Evolutionary conservation across 2,113 vertebrate genomes (phyloP).

Genomic region (Euleptes europaea): DNA sequence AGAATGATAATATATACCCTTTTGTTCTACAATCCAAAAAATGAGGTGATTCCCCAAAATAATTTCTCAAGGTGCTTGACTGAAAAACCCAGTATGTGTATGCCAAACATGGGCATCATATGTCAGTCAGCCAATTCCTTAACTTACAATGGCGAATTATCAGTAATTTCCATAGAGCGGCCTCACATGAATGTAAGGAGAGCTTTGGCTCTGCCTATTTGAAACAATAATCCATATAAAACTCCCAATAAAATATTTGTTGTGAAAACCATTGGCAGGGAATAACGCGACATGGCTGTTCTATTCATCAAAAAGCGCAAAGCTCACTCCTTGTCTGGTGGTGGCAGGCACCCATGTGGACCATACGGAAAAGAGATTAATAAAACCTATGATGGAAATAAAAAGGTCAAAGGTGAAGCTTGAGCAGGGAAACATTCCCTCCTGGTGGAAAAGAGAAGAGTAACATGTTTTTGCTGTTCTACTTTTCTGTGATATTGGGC

Average conservation of each 20-base stretch:
- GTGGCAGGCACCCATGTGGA: constrained; percentile 56
- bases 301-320: constrained; percentile 52
- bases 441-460: constrained; percentile 67
- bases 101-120: rapidly evolving
- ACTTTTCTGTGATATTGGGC: constrained; percentile 40
- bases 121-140: not conserved
- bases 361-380: constrained; percentile 71
- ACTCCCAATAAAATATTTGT: constrained; percentile 8
- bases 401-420: constrained; percentile 67
- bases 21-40: constrained; percentile 44
- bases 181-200: not conserved
- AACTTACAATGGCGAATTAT: not conserved
- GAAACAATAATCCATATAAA: constrained; percentile 30
- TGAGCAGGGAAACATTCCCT: constrained; percentile 65
- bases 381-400: constrained; percentile 69
- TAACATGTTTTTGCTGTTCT: constrained; percentile 56
- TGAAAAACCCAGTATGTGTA: constrained; percentile 22
- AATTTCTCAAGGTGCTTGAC: constrained; percentile 13
- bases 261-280: not conserved
- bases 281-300: constrained; percentile 41
- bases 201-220: not conserved
- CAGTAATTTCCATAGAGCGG: not conserved
- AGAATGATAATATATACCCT: constrained; percentile 21
- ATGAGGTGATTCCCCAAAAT: constrained; percentile 43
- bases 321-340: constrained; percentile 53